Percentiles rank a stretch among this genome's conserved stretches.
Evolutionary conservation across 1,140 invertebrate species (phyloP).

Genomic region (Ceratina calcarata): DNA sequence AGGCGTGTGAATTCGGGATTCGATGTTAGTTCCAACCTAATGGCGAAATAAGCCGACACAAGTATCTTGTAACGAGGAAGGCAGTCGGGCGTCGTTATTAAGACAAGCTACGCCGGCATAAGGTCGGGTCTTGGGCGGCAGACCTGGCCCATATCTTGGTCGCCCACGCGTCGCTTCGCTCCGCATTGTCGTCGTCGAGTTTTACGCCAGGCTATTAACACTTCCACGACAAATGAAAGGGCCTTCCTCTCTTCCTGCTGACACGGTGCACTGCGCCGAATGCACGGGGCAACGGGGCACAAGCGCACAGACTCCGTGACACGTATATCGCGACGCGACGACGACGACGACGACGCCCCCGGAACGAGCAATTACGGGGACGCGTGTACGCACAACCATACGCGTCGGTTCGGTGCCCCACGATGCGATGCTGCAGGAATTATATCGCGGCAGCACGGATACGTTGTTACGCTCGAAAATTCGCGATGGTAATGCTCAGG

Average conservation of each 20-base stretch:
- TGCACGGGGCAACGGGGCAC: slow-evolving; percentile 26
- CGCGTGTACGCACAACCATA: slow-evolving; percentile 41
- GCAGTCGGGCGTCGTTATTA: slow-evolving; percentile 53
- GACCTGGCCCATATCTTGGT: slow-evolving; percentile 69
- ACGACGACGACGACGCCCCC: slow-evolving; percentile 38
- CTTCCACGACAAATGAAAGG: slow-evolving; percentile 71
- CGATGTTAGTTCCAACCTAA: neutral
- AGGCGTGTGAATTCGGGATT: neutral
- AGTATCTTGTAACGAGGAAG: slow-evolving; percentile 43
- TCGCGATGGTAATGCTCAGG: slow-evolving; percentile 54
- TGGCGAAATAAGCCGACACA: slow-evolving; percentile 20
- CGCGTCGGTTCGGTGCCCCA: neutral
- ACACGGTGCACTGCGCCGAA: slow-evolving; percentile 43
- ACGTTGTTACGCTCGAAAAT: slow-evolving; percentile 63
- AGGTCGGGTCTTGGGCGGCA: slow-evolving; percentile 46
- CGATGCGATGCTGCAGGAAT: slow-evolving; percentile 39
- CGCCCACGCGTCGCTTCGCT: slow-evolving; percentile 66
- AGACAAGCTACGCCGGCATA: slow-evolving; percentile 21
- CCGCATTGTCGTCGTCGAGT: slow-evolving; percentile 68
- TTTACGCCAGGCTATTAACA: slow-evolving; percentile 73
- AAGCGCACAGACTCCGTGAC: slow-evolving; percentile 23
- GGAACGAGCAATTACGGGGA: slow-evolving; percentile 62
- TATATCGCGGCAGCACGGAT: slow-evolving; percentile 57
- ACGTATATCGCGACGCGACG: slow-evolving; percentile 43
- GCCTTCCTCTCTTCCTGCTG: slow-evolving; percentile 58